Evolutionary conservation across 1,140 invertebrate species (phyloP).

Genomic region (Leptinotarsa defecta): DNA sequence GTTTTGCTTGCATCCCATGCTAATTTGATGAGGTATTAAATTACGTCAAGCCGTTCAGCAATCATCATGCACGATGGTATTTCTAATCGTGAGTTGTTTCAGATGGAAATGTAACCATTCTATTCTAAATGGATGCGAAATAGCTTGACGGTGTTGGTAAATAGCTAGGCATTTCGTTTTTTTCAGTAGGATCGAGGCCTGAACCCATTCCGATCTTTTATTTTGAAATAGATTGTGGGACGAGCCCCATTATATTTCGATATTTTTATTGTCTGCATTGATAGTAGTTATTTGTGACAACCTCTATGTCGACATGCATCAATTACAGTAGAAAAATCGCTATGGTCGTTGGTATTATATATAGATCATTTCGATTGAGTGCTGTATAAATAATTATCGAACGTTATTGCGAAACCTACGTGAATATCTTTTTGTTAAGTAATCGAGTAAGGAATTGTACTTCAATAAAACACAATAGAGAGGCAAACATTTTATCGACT

Average conservation of each 20-base stretch:
- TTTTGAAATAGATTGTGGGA: not conserved
- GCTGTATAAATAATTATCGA: no score
- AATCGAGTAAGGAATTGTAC: no score
- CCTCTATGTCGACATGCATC: no score
- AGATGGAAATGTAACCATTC: conserved; percentile 10
- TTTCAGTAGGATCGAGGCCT: not conserved
- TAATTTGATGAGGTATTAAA: not conserved
- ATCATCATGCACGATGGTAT: conserved; percentile 31
- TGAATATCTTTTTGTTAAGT: no score
- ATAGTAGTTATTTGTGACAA: not conserved
- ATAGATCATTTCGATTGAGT: no score
- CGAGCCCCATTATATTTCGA: not conserved
- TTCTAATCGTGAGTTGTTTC: conserved; percentile 32
- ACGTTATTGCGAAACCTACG: no score
- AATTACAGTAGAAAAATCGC: no score
- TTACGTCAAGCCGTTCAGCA: not conserved
- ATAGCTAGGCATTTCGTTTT: conserved; percentile 2
- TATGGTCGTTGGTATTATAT: no score
- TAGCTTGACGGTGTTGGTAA: conserved; percentile 11
- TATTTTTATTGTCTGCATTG: not conserved
- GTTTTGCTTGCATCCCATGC: no score
- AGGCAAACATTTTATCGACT: no score
- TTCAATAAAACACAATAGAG: no score
- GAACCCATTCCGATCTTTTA: not conserved
- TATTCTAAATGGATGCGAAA: conserved; percentile 11